Evolutionary conservation across 23 tunicate genomes (phyloP).

Genomic region (Trididemnum nubilum): DNA sequence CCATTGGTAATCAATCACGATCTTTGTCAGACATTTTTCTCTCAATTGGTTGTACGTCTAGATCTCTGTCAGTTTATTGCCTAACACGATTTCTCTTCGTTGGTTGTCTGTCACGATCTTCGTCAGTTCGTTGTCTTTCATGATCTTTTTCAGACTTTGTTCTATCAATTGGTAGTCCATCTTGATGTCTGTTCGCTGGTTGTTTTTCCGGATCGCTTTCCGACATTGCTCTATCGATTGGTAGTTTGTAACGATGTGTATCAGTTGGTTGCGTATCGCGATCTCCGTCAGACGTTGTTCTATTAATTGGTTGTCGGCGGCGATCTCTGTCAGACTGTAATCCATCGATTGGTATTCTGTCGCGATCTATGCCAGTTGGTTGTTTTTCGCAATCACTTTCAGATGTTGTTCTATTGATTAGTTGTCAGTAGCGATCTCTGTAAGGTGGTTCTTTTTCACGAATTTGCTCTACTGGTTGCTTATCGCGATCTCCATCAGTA

Average conservation of each 20-base stretch:
- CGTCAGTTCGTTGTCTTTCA: not conserved
- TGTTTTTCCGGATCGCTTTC: not conserved
- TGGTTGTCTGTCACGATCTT: not conserved
- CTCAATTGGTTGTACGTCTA: not conserved
- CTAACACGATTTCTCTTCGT: not conserved
- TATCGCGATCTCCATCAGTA: no score
- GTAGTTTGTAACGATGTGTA: not conserved
- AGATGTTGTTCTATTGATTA: no score
- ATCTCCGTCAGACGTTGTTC: not conserved
- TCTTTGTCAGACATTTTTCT: no score
- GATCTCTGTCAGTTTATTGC: constrained; percentile 8
- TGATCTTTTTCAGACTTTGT: not conserved
- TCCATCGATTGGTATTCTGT: no score
- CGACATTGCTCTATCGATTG: not conserved
- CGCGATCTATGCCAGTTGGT: no score
- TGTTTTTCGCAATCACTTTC: no score
- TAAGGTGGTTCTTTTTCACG: no score
- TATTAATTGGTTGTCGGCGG: no score
- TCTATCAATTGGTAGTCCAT: not conserved
- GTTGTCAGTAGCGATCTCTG: no score
- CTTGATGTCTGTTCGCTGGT: not conserved
- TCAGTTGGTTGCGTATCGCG: not conserved
- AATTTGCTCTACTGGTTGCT: no score
- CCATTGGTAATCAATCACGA: no score
- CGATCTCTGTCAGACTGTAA: no score